Evolutionary conservation across 2,797 vertebrate species (phyloP).

Genomic region (Ctenochaetus hawaiiensis): DNA sequence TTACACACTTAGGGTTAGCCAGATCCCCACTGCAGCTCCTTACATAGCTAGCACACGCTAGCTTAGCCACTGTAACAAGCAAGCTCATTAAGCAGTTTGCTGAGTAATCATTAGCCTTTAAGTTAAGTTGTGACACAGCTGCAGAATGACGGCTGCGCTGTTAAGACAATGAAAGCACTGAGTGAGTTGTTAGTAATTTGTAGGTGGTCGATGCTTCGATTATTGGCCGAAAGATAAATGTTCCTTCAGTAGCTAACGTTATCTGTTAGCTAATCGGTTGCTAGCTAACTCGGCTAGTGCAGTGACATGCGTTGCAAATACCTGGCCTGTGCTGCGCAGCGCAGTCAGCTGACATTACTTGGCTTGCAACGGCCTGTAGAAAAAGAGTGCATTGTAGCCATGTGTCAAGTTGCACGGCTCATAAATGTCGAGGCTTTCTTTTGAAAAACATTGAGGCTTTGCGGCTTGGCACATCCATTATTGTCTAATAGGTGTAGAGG

Average conservation of each 20-base stretch:
- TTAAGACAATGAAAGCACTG: rapidly evolving
- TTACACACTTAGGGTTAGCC: conserved; percentile 17
- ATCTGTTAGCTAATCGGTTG: conserved; percentile 63
- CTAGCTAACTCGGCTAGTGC: conserved; percentile 66
- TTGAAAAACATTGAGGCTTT: conserved; percentile 28
- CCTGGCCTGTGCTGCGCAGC: conserved; percentile 75
- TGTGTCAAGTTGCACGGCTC: conserved; percentile 64
- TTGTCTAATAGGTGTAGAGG: conserved; percentile 1
- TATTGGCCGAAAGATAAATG: conserved; percentile 13
- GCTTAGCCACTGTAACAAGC: conserved; percentile 59
- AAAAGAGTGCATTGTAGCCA: conserved; percentile 61
- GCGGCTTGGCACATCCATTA: neutral
- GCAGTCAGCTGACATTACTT: conserved; percentile 79
- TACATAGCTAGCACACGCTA: conserved; percentile 47
- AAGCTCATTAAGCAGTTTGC: conserved; percentile 81
- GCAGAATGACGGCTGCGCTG: rapidly evolving
- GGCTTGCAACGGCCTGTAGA: conserved; percentile 63
- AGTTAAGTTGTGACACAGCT: conserved; percentile 45
- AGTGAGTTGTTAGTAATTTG: neutral
- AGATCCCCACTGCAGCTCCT: conserved; percentile 29
- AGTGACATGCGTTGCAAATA: conserved; percentile 76
- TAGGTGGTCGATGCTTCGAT: conserved; percentile 2
- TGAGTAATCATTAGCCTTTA: conserved; percentile 81
- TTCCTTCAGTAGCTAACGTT: conserved; percentile 48
- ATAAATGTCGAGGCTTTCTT: conserved; percentile 35